phyloP scores from a whole-genome alignment of 2,797 vertebrate species.

The Brachyrhaphis roseni region DNA sequence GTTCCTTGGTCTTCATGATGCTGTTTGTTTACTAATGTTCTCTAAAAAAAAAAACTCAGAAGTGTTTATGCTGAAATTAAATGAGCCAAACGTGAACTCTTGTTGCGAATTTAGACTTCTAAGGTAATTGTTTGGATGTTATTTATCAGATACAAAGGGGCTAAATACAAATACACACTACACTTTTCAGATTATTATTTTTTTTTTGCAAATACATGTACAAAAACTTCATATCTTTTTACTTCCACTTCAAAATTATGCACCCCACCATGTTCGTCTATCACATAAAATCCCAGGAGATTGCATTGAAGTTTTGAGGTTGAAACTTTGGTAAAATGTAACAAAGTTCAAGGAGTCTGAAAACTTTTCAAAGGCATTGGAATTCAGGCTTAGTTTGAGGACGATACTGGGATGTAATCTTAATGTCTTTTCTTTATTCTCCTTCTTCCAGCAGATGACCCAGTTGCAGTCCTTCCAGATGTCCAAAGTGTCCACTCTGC shows the following conservation, averaged over 20 bases:
- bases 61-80: not conserved
- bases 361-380: constrained; percentile 10
- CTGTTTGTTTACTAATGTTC: not conserved
- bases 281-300: not conserved
- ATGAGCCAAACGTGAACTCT: not conserved
- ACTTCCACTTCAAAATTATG: not conserved
- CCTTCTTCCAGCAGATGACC: constrained; percentile 83
- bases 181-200: not conserved
- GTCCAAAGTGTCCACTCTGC: constrained; percentile 85
- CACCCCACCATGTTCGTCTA: not conserved
- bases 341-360: not conserved
- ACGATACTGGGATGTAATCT: constrained; percentile 15
- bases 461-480: constrained; percentile 77
- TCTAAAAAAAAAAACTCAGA: not conserved
- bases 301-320: not conserved
- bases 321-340: not conserved
- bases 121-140: not conserved
- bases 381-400: constrained; percentile 12
- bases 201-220: not conserved
- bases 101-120: not conserved
- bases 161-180: not conserved
- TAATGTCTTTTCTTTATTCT: constrained; percentile 47
- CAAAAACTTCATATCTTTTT: not conserved
- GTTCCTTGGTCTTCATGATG: not conserved
- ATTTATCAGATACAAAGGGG: not conserved